Base-by-base conservation (phyloP, 2,888 invertebrate species). In the Norana najaformis region DNA sequence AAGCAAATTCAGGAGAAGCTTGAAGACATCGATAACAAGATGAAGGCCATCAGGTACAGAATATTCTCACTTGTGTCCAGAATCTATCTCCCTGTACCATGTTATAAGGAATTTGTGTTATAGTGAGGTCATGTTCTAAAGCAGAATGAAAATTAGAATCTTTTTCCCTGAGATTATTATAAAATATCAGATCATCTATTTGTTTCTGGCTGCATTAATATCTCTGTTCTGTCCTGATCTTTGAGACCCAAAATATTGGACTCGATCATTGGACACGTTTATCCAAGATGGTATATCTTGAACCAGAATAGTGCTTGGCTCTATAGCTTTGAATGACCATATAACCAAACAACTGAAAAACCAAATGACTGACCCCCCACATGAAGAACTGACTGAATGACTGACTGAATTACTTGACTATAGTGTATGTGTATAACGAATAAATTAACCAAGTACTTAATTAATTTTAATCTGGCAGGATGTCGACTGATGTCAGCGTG, bases 41-140 rank as follows among this genome's bases (percentile, higher is more conserved):
- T 85, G 35, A 85, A 85, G 37, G 85, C 85, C 37, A 37, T 85
- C 11, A 85, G 85, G 85, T 83, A 35, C 20, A 36, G 83, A 83
- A 16, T 36, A 14, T n/a, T 11, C 20, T 14, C 6, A 34, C 36
- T 35, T n/a, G 85, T n/a, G n/a, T n/a, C n/a, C n/a, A n/a, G n/a
- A n/a, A n/a, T 47, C 20, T 47, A 6, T 47, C 47, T 47, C 23
- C 23, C 47, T 23, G 20, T 47, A 6, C 23, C 47, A 47, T 47
- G 47, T 20, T 47, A 6, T 47, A 23, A 47, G 47, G 47, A 47
- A 23, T 47, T 47, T 47, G 20, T 47, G 69, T 69, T 69, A 1
- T 69, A 16, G n/a, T 69, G 69, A 69, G 1, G 30, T 69, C 69
- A 69, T 69, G 69, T n/a, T 69, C n/a, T 69, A n/a, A 30, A 69